Percentiles rank a stretch among this genome's conserved stretches.
phyloP scores from a whole-genome alignment of 2,113 vertebrate species.

The Cryptoleucopteryx plumbea region DNA sequence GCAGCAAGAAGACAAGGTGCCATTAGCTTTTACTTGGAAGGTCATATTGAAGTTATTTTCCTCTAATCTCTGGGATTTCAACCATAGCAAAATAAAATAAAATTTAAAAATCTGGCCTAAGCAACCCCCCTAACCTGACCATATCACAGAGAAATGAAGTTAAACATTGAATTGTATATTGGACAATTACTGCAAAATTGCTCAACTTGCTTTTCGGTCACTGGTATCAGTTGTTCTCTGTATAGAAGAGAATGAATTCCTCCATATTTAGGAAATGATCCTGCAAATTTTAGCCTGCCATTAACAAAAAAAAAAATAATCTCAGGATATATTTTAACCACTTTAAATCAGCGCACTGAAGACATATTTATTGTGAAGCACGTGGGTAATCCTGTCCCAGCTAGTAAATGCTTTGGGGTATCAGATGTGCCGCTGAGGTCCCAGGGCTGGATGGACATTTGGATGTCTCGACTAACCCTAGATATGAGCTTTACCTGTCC shows the following conservation, averaged over 20 bases:
- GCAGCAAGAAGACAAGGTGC: neutral
- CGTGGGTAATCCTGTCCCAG: fast-evolving
- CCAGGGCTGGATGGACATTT: neutral
- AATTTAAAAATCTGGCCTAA: slow-evolving; percentile 44
- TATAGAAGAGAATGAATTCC: neutral
- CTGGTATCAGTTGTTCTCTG: neutral
- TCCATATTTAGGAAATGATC: neutral
- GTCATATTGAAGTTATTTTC: slow-evolving; percentile 11
- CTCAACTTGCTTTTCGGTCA: neutral
- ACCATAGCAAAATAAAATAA: neutral
- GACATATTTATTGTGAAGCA: neutral
- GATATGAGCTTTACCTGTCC: neutral
- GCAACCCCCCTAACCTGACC: neutral
- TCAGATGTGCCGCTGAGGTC: neutral
- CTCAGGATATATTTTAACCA: neutral
- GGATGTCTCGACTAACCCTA: neutral
- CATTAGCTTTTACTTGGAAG: slow-evolving; percentile 57
- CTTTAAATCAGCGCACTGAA: neutral
- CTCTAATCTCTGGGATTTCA: slow-evolving; percentile 15
- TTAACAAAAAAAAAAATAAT: neutral
- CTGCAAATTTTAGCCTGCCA: neutral
- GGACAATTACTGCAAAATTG: neutral
- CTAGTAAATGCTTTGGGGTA: neutral
- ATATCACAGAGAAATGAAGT: neutral
- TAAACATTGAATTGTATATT: neutral